phyloP scores from a whole-genome alignment of 2,888 invertebrate genomes.

The Drosophila recens region DNA sequence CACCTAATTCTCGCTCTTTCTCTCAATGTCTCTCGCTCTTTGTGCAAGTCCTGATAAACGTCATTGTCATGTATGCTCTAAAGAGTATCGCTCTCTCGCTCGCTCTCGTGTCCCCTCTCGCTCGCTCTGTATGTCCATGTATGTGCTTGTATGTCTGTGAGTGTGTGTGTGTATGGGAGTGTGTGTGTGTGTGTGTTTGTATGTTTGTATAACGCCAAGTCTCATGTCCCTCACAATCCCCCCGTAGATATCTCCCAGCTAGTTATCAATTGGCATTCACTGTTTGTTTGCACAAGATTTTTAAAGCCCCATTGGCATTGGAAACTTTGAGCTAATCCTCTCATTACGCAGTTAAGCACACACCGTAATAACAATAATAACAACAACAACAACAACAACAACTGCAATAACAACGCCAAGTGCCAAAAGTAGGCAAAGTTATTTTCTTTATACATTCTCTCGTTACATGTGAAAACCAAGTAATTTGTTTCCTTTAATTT shows the following conservation, averaged over 20 bases:
- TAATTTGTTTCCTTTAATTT: neutral
- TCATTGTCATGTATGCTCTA: constrained; percentile 27
- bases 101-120: constrained; percentile 25
- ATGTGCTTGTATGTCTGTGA: constrained; percentile 7
- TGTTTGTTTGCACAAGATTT: constrained; percentile 24
- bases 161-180: neutral
- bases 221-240: neutral
- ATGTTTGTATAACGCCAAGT: constrained; percentile 12
- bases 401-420: constrained; percentile 1
- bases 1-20: constrained; percentile 16
- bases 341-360: constrained; percentile 26
- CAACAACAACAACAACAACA: constrained; percentile 8
- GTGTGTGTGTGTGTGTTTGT: neutral
- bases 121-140: constrained; percentile 8
- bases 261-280: constrained; percentile 30
- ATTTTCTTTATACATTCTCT: neutral
- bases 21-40: constrained; percentile 13
- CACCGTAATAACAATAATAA: neutral
- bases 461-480: neutral
- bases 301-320: constrained; percentile 13
- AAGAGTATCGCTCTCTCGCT: constrained; percentile 24
- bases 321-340: constrained; percentile 30
- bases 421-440: constrained; percentile 26
- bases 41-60: constrained; percentile 17
- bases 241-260: constrained; percentile 6